These are phyloP conservation scores for Anabacerthia variegaticeps DNA, from an alignment of 2,797 vertebrate genomes.

Conservation along the genomic window DNA sequence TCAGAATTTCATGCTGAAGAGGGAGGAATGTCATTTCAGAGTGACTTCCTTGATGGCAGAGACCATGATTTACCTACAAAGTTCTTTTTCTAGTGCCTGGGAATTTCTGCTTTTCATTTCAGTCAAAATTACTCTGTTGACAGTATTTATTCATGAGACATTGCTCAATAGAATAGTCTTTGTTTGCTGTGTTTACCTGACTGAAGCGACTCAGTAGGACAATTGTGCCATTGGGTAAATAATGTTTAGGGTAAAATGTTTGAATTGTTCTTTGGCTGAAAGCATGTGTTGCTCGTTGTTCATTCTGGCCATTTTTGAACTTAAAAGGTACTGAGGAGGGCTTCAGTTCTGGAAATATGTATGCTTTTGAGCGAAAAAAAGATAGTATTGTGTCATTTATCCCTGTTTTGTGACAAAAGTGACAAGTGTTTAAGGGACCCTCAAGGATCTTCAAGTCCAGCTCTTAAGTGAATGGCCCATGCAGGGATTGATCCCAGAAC, in stretches of 20 bases:
- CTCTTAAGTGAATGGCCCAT: neutral
- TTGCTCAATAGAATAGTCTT: neutral
- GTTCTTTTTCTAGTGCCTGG: neutral
- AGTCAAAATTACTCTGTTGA: neutral
- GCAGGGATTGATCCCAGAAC: neutral
- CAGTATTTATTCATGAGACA: neutral
- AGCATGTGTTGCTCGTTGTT: neutral
- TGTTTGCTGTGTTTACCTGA: neutral
- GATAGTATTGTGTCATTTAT: neutral
- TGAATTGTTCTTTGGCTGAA: neutral
- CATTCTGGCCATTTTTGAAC: neutral
- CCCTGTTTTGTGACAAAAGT: neutral
- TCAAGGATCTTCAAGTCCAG: neutral
- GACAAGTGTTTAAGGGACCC: neutral
- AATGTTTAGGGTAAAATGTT: neutral
- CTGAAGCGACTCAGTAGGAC: neutral
- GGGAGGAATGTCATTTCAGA: neutral
- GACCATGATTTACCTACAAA: neutral
- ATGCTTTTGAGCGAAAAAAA: neutral
- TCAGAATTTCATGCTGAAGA: neutral
- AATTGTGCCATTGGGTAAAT: neutral
- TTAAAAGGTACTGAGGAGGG: neutral
- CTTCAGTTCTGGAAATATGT: neutral
- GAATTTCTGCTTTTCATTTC: neutral
- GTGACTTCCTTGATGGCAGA: neutral